Percentiles rank a stretch among this genome's conserved stretches.
phyloP scores from a whole-genome alignment of 2,888 invertebrate species.

The Cosmia pyralina region DNA sequence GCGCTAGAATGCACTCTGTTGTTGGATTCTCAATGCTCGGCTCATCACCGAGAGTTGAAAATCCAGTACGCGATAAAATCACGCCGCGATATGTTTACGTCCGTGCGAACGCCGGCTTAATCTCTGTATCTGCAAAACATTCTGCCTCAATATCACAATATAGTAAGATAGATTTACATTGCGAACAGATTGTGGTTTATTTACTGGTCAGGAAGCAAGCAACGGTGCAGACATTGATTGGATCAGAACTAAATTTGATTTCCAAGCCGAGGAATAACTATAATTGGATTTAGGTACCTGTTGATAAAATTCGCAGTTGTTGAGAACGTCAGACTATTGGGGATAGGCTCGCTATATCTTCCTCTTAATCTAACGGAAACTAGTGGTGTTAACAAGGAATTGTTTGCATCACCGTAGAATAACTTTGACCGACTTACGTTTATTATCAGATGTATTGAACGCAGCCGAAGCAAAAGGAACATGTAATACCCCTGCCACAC shows the following conservation, averaged over 20 bases:
- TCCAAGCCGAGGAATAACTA: slow-evolving; percentile 32
- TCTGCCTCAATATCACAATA: slow-evolving; percentile 16
- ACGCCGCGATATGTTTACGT: too few relatives aligned
- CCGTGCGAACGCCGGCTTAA: too few relatives aligned
- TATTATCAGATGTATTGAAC: too few relatives aligned
- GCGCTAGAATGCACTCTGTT: too few relatives aligned
- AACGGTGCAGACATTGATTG: slow-evolving; percentile 44
- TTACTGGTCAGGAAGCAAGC: slow-evolving; percentile 44
- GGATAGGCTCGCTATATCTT: background rate
- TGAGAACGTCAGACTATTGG: background rate
- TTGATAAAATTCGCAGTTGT: slow-evolving; percentile 44
- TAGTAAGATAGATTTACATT: slow-evolving; percentile 18
- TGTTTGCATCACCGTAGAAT: too few relatives aligned
- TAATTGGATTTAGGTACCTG: slow-evolving; percentile 53
- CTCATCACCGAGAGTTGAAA: too few relatives aligned
- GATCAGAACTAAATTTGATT: slow-evolving; percentile 49
- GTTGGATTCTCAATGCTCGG: too few relatives aligned
- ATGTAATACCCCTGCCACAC: too few relatives aligned
- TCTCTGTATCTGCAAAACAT: background rate
- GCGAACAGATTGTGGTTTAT: slow-evolving; percentile 39
- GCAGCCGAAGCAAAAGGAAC: too few relatives aligned
- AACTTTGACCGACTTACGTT: too few relatives aligned
- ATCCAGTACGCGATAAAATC: too few relatives aligned
- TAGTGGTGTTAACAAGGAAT: too few relatives aligned
- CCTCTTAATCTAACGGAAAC: background rate